Percentiles rank a stretch among this genome's conserved stretches.
phyloP scores from a whole-genome alignment of 2,888 invertebrate species.

The Sesia bembeciformis region DNA sequence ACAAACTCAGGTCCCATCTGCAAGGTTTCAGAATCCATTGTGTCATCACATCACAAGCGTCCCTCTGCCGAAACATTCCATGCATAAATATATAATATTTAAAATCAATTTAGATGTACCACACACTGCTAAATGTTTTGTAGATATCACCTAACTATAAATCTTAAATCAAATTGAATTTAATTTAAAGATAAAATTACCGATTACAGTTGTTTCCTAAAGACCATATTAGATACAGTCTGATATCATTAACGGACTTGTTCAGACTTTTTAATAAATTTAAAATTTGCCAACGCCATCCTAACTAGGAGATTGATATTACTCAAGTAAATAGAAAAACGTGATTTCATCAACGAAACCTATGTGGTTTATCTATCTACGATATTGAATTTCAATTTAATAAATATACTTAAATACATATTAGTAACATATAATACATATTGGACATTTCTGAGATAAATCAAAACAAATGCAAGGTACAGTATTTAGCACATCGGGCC shows the following conservation, averaged over 20 bases:
- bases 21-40: conserved; percentile 50
- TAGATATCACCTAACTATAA: conserved; percentile 57
- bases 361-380: conserved; percentile 43
- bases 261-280: conserved; percentile 59
- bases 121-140: conserved; percentile 40
- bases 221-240: conserved; percentile 59
- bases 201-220: conserved; percentile 51
- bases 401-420: conserved; percentile 4
- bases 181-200: conserved; percentile 56
- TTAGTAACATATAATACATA: not conserved
- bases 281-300: conserved; percentile 56
- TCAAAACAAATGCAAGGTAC: not conserved
- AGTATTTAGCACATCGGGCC: not conserved
- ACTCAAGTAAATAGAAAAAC: conserved; percentile 55
- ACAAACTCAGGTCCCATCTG: conserved; percentile 25
- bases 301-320: conserved; percentile 63
- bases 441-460: not conserved
- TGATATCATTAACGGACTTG: conserved; percentile 46
- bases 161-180: conserved; percentile 59
- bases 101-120: conserved; percentile 37
- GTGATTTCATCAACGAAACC: conserved; percentile 54
- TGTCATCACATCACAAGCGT: conserved; percentile 20
- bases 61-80: conserved; percentile 30
- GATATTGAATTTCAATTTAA: conserved; percentile 17
- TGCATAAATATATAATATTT: conserved; percentile 31